Base-by-base conservation (phyloP, 2,888 invertebrate genomes). In the Peribatodes rhomboidaria region DNA sequence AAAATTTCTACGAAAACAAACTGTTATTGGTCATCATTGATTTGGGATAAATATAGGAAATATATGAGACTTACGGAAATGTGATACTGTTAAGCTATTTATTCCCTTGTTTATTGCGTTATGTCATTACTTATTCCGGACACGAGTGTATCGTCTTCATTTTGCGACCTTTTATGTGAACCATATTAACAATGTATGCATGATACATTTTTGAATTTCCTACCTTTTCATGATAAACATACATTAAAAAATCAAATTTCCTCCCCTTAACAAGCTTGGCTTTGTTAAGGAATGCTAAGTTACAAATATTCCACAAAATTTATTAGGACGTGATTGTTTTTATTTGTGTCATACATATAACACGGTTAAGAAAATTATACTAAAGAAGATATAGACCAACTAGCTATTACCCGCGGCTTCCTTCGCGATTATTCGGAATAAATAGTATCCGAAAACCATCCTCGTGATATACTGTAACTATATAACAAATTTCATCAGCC, bases 151-250 rank as follows among this genome's bases (percentile, higher is more conserved):
- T 3, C 27, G 33, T 50, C 18, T 35, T 50, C 11, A 35, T 50
- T 35, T 35, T 11, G 18, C 13, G 33, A 33, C 49, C 13, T 39
- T 44, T 39, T 46, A 39, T 53, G 44, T 18, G 58, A 57, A 65
- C 57, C 22, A 10, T 55, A 35, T 52, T 10, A 41, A 27, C 18
- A 39, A 53, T 20, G 49, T 39, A 44, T 55, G 44, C 52, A 52
- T 41, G 47, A 31, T 49, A 52, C 53, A 59, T 62, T 58, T 62
- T 58, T 55, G 61, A 61, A 54, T 62, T 37, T 56, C 50, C 44
- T 16, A 35, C 50, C 50, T 50, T 52, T 56, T 2, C 27, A n/a
- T 39, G 39, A 11, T 11, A 14, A 4, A 14, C 14, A 9, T 35
- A 35, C 35, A 11, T 11, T 9, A 11, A 35, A n/a, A 11, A 11